A percentile compares a stretch with the other conserved stretches of the same genome.
These are phyloP conservation scores for Struthio camelus DNA, from an alignment of 2,113 vertebrate species.

Conservation along the genomic window DNA sequence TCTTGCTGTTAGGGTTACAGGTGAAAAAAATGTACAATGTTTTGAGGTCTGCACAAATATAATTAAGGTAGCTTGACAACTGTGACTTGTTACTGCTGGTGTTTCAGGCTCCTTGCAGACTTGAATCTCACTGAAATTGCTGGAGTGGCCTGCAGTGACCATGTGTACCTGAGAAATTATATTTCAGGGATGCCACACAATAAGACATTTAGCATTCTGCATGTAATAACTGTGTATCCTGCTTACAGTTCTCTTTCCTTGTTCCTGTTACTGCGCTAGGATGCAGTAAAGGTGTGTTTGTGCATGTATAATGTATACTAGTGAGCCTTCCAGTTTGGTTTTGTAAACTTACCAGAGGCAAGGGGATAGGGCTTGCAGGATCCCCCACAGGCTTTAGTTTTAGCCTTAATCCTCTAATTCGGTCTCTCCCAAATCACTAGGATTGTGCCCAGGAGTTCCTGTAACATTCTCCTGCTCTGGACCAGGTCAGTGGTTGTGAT, in stretches of 20 bases:
- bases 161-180: neutral
- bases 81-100: neutral
- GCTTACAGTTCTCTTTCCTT: neutral
- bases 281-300: neutral
- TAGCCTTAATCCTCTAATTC: neutral
- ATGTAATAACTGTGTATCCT: neutral
- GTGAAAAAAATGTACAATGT: neutral
- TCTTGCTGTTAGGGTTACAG: neutral
- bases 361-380: neutral
- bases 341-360: no score
- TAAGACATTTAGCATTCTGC: neutral
- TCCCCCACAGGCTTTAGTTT: neutral
- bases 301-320: neutral
- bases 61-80: neutral
- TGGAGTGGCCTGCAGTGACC: neutral
- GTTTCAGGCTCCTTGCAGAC: neutral
- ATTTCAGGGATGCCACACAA: accelerated
- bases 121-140: neutral
- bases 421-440: neutral
- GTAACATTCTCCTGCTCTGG: neutral
- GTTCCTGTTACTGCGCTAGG: neutral
- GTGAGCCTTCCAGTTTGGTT: neutral
- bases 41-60: neutral
- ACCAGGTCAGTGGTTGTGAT: neutral
- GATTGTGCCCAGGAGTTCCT: neutral